Conservation (phyloP, 2,888 invertebrate species). For the Agrilus cyanescens region DNA sequence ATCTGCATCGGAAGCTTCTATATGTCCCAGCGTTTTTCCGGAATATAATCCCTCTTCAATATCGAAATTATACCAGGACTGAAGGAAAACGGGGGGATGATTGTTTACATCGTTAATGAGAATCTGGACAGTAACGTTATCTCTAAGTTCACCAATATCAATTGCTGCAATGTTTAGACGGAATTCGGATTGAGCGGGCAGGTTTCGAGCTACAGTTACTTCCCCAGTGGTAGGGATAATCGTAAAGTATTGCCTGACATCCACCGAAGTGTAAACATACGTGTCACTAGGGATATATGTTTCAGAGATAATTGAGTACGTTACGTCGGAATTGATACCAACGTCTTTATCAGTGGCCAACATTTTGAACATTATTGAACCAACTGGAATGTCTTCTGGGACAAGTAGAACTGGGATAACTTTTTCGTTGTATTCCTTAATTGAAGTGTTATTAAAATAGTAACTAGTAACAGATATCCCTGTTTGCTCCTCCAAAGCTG, state of each 20-base stretch:
- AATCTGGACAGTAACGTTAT: constrained; percentile 57
- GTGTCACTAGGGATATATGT: constrained; percentile 46
- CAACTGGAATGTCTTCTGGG: constrained; percentile 60
- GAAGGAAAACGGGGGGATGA: constrained; percentile 71
- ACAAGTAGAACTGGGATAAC: constrained; percentile 51
- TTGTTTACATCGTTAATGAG: constrained; percentile 71
- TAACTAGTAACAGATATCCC: neutral
- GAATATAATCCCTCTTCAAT: constrained; percentile 68
- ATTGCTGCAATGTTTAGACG: constrained; percentile 62
- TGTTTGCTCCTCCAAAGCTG: constrained; percentile 1
- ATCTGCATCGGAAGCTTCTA: constrained; percentile 70
- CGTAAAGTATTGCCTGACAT: constrained; percentile 55
- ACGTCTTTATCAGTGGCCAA: constrained; percentile 63
- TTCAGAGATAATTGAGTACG: constrained; percentile 60
- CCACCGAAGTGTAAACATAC: constrained; percentile 34
- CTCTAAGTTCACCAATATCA: constrained; percentile 64
- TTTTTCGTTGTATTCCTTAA: constrained; percentile 16
- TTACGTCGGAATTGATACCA: constrained; percentile 56
- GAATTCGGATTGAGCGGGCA: constrained; percentile 66
- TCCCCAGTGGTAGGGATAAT: constrained; percentile 68
- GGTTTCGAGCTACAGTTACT: constrained; percentile 54
- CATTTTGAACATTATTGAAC: constrained; percentile 55
- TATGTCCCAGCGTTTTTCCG: constrained; percentile 57
- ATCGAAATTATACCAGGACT: constrained; percentile 73
- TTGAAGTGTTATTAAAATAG: constrained; percentile 3